Percentiles rank a stretch among this genome's conserved stretches.
phyloP scores from a whole-genome alignment of 2,113 vertebrate genomes.

The Conger conger region DNA sequence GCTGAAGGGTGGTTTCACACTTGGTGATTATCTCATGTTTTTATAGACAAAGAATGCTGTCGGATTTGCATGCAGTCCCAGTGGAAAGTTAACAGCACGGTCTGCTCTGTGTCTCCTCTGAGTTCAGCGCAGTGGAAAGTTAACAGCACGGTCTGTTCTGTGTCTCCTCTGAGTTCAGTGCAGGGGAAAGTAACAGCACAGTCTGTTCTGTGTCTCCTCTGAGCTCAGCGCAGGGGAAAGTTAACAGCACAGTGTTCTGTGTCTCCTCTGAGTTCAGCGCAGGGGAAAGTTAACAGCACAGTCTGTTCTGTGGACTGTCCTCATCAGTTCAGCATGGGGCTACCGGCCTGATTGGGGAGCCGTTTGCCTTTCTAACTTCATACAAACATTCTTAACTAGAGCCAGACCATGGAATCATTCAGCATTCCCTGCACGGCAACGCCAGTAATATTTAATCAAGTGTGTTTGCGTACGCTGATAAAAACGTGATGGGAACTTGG shows the following conservation, averaged over 20 bases:
- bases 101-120: not conserved
- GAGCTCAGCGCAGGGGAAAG: not conserved
- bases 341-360: not conserved
- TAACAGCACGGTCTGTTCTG: not conserved
- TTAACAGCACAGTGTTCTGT: no score
- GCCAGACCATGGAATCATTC: not conserved
- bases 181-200: not conserved
- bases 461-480: slow-evolving; percentile 27
- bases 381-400: not conserved
- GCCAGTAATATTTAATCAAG: not conserved
- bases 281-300: no score
- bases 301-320: not conserved
- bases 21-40: not conserved
- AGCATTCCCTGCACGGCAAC: not conserved
- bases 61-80: not conserved
- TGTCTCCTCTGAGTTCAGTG: not conserved
- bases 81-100: not conserved
- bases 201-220: not conserved
- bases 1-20: slow-evolving; percentile 11
- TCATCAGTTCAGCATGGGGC: not conserved
- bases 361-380: not conserved
- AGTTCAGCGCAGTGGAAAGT: no score
- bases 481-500: not conserved
- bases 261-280: no score
- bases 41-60: not conserved